Evolutionary conservation across 2,888 invertebrate species (phyloP), one percentile per base, ranked within the genome.

Genomic region (Drosophila paramelanica): DNA sequence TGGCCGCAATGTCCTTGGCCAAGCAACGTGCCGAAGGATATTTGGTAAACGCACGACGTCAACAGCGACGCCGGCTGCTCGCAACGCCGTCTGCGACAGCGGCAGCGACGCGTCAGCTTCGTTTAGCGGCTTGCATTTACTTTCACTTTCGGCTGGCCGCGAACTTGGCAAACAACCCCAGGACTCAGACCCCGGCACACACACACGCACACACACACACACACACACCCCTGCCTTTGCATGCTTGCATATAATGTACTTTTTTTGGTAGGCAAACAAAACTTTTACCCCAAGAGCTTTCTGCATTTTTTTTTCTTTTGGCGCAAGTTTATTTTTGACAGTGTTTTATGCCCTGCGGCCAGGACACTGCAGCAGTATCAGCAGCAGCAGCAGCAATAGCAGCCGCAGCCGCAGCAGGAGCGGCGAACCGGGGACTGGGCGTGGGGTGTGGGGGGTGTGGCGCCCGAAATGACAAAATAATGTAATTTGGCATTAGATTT

Each of bases 1-100:
- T 91, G 88, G 90, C 89, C 90, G 74, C 81, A 91, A 90, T 91
- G 91, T 91, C 91, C 91, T 91, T 91, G 91, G 91, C 90, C 89
- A 90, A 90, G 90, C 89, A 81, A 77, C 75, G 78, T 83, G 78
- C 81, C 81, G 90, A 90, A 89, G 90, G 88, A 90, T 89, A 89
- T 82, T 87, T 80, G 76, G 52, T 65, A 58, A 67, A 56, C 67
- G 62, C 69, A 70, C 71, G 53, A 36, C 36, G 36, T 13, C 50
- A n/a, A 31, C 31, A 31, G 31, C 38, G 14, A 41, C 65, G 72
- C 42, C 57, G 38, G 33, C 75, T 55, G 50, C 70, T 72, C 41
- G 25, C 47, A 27, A 17, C 73, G 42, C 25, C 47, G 25, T 11
- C 69, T 1, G 51, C 39, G 55, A 57, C 55, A 14, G 58, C 47